Conservation (phyloP, 1,140 invertebrate genomes). For the Drosophila melanogaster region DNA sequence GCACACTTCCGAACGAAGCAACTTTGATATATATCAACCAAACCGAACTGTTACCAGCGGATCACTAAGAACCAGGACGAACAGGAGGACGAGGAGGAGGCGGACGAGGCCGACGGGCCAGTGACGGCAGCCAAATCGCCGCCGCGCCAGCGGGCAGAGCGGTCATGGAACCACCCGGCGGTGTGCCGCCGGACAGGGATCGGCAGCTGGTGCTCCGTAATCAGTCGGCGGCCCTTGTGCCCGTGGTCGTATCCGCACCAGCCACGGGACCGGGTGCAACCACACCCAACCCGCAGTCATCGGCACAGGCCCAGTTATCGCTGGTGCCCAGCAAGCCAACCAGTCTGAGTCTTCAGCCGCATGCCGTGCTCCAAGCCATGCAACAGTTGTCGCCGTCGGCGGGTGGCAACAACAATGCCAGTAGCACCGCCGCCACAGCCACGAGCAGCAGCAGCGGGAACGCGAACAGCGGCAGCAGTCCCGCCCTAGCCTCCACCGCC, state of each 20-base stretch:
- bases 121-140: conserved; percentile 16
- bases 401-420: conserved; percentile 33
- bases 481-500: conserved; percentile 62
- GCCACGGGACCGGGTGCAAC: neutral
- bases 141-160: conserved; percentile 9
- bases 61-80: conserved; percentile 5
- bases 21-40: conserved; percentile 10
- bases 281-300: neutral
- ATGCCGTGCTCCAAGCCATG: conserved; percentile 21
- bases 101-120: conserved; percentile 8
- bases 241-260: conserved; percentile 21
- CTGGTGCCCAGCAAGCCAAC: conserved; percentile 40
- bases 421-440: neutral
- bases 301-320: neutral
- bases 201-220: conserved; percentile 57
- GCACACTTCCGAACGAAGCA: conserved; percentile 1
- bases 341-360: conserved; percentile 43
- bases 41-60: neutral
- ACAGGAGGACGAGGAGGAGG: conserved; percentile 3
- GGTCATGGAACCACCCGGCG: conserved; percentile 79
- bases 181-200: conserved; percentile 66
- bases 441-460: conserved; percentile 34
- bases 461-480: conserved; percentile 48
- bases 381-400: conserved; percentile 39
- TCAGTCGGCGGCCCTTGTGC: conserved; percentile 30